Evolutionary conservation across 2,888 invertebrate species (phyloP).

Genomic region (Sinotaia quadrata): DNA sequence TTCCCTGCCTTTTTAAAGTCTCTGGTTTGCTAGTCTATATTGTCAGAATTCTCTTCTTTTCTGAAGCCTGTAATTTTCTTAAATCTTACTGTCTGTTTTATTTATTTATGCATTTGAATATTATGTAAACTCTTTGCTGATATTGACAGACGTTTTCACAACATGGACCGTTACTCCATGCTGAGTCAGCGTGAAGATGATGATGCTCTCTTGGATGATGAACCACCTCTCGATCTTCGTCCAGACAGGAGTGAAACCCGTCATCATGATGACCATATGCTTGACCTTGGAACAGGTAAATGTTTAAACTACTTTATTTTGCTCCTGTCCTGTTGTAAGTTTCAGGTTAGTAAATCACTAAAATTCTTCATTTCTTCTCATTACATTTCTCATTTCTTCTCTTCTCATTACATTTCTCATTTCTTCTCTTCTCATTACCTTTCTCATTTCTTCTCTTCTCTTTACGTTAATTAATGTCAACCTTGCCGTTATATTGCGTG

Average conservation of each 20-base stretch:
- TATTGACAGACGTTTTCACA: slow-evolving; percentile 37
- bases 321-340: too few relatives aligned
- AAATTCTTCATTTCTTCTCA: too few relatives aligned
- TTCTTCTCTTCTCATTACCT: too few relatives aligned
- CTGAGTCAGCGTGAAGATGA: slow-evolving; percentile 39
- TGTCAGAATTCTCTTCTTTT: neutral
- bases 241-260: slow-evolving; percentile 32
- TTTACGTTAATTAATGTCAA: too few relatives aligned
- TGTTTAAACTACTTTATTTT: too few relatives aligned
- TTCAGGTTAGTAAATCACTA: too few relatives aligned
- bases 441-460: too few relatives aligned
- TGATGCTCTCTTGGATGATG: slow-evolving; percentile 45
- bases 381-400: too few relatives aligned
- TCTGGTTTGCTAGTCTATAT: neutral
- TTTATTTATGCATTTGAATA: neutral
- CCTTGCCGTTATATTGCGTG: too few relatives aligned
- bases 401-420: too few relatives aligned
- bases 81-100: too few relatives aligned
- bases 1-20: neutral
- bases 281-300: slow-evolving; percentile 40
- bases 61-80: neutral
- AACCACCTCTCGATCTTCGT: slow-evolving; percentile 46
- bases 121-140: neutral
- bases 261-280: slow-evolving; percentile 34
- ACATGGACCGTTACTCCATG: slow-evolving; percentile 41